Conservation (phyloP, 1,140 invertebrate species). For the Drosophila lini region DNA sequence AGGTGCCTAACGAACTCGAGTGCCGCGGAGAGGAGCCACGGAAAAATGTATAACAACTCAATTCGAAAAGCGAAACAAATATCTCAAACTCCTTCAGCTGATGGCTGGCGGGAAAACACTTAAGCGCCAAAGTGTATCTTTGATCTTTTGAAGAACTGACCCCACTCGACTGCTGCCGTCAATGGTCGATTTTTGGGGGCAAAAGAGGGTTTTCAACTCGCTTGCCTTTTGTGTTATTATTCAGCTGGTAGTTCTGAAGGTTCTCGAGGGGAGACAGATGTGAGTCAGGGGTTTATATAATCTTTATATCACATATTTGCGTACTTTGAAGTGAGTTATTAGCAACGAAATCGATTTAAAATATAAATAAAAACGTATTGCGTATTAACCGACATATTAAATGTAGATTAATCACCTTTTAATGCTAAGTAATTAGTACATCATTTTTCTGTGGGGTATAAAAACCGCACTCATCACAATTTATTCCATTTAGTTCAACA, state of each 20-base stretch:
- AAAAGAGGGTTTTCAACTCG: slow-evolving; percentile 22
- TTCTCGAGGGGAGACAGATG: not conserved
- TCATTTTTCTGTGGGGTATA: slow-evolving; percentile 17
- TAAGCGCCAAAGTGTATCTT: slow-evolving; percentile 79
- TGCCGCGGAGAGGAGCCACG: slow-evolving; percentile 25
- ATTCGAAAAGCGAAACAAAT: slow-evolving; percentile 62
- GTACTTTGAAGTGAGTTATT: slow-evolving; percentile 7
- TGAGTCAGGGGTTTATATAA: slow-evolving; percentile 10
- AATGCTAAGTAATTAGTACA: slow-evolving; percentile 27
- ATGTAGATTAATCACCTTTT: slow-evolving; percentile 41
- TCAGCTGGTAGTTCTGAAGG: slow-evolving; percentile 14
- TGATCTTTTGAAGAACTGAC: slow-evolving; percentile 73
- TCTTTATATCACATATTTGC: slow-evolving; percentile 1
- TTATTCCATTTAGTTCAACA: slow-evolving; percentile 19
- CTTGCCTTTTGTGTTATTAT: slow-evolving; percentile 1
- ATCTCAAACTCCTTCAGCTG: slow-evolving; percentile 46
- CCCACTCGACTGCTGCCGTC: slow-evolving; percentile 71
- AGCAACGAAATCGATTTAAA: slow-evolving; percentile 1
- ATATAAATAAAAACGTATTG: not conserved
- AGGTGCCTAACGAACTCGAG: slow-evolving; percentile 75
- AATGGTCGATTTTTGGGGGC: slow-evolving; percentile 44
- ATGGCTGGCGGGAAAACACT: slow-evolving; percentile 60
- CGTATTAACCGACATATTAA: slow-evolving; percentile 40
- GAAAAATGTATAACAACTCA: slow-evolving; percentile 75
- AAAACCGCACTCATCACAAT: not conserved